Evolutionary conservation across 2,888 invertebrate genomes (phyloP).

Genomic region (Trichacis sp.): DNA sequence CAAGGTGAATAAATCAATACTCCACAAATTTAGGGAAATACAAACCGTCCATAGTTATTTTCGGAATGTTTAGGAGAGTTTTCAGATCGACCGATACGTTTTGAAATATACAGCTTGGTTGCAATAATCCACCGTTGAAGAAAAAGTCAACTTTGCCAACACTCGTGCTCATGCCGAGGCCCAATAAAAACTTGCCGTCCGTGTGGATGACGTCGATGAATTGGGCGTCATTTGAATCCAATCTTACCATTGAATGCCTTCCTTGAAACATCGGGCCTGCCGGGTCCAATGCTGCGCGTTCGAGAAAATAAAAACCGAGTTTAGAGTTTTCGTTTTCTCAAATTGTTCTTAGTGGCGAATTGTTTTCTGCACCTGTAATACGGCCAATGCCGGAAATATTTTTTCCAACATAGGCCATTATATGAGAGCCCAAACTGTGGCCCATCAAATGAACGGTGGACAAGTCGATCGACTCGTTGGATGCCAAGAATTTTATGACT

Average conservation of each 20-base stretch:
- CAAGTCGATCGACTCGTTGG: constrained; percentile 39
- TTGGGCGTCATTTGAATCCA: constrained; percentile 62
- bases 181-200: constrained; percentile 59
- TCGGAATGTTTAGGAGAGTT: constrained; percentile 50
- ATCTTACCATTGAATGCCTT: constrained; percentile 55
- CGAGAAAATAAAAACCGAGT: neutral
- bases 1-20: neutral
- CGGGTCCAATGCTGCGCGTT: constrained; percentile 63
- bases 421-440: constrained; percentile 63
- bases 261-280: constrained; percentile 67
- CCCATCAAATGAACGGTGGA: constrained; percentile 57
- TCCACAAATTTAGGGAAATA: neutral
- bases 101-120: constrained; percentile 66
- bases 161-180: constrained; percentile 58
- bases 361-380: constrained; percentile 69
- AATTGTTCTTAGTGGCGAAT: neutral
- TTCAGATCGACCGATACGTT: constrained; percentile 44
- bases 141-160: constrained; percentile 69
- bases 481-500: constrained; percentile 48
- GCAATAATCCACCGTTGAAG: constrained; percentile 68
- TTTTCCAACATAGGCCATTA: constrained; percentile 58
- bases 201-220: constrained; percentile 67
- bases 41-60: constrained; percentile 52
- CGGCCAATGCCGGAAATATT: constrained; percentile 58
- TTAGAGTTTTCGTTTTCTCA: no score